These are phyloP conservation scores for Drosophila arawakana DNA, from an alignment of 1,140 invertebrate species.

Conservation along the genomic window DNA sequence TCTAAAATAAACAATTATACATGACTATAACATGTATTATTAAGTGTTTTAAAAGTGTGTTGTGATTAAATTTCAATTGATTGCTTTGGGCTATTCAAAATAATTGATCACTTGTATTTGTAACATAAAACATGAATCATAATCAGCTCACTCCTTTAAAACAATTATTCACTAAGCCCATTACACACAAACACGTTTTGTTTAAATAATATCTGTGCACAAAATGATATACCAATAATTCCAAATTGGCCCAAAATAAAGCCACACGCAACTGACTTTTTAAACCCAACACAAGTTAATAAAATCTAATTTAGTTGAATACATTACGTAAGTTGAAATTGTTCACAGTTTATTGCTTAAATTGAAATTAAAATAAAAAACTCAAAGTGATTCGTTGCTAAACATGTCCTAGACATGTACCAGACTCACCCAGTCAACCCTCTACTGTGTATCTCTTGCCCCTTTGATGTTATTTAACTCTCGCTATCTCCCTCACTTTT, in stretches of 20 bases:
- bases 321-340: background rate
- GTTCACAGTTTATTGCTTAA: conserved; percentile 1
- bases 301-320: background rate
- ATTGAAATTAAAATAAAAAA: conserved; percentile 14
- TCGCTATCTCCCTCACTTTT: background rate
- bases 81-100: too few species aligned
- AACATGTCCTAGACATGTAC: conserved; percentile 25
- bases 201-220: too few species aligned
- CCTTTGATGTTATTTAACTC: conserved; percentile 13
- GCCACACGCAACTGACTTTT: background rate
- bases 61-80: too few species aligned
- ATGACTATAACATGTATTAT: too few species aligned
- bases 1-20: too few species aligned
- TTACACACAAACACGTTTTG: too few species aligned
- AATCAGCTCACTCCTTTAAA: too few species aligned
- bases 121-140: too few species aligned
- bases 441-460: conserved; percentile 4
- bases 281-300: background rate
- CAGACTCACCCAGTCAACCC: conserved; percentile 16
- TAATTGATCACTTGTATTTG: too few species aligned
- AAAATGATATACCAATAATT: background rate
- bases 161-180: too few species aligned
- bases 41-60: too few species aligned
- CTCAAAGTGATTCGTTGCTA: conserved; percentile 1
- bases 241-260: background rate